phyloP scores from a whole-genome alignment of 2,113 vertebrate species.

The Axis porcinus region DNA sequence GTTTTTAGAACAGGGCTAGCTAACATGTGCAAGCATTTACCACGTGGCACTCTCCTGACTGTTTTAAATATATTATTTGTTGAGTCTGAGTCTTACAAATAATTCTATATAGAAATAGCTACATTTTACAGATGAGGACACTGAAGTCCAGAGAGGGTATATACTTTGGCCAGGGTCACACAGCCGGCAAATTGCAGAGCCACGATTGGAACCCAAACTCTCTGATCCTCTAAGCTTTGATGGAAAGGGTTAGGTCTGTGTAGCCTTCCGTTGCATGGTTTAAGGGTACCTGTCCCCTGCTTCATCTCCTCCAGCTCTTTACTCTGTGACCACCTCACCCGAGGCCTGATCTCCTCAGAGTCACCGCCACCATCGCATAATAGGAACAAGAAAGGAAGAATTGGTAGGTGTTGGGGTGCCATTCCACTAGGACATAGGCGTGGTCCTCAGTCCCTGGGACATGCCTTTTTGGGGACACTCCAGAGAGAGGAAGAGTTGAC shows the following conservation, averaged over 20 bases:
- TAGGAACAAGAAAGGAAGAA: not conserved
- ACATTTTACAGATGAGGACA: not conserved
- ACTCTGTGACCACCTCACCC: not conserved
- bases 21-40: not conserved
- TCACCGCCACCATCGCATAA: fast-evolving
- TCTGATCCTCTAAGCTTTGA: not conserved
- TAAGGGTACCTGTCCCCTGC: not conserved
- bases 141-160: not conserved
- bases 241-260: not conserved
- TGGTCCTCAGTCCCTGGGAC: not conserved
- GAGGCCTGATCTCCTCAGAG: not conserved
- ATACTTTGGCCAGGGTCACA: not conserved
- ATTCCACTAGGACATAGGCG: not conserved
- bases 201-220: not conserved
- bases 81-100: not conserved
- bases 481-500: not conserved
- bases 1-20: not conserved
- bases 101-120: not conserved
- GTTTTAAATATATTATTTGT: not conserved
- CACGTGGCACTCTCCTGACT: not conserved
- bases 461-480: not conserved
- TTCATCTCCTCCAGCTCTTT: not conserved
- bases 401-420: not conserved
- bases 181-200: not conserved
- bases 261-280: not conserved